phyloP scores from a whole-genome alignment of 2,113 vertebrate species.

The Melanocharis versteri region DNA sequence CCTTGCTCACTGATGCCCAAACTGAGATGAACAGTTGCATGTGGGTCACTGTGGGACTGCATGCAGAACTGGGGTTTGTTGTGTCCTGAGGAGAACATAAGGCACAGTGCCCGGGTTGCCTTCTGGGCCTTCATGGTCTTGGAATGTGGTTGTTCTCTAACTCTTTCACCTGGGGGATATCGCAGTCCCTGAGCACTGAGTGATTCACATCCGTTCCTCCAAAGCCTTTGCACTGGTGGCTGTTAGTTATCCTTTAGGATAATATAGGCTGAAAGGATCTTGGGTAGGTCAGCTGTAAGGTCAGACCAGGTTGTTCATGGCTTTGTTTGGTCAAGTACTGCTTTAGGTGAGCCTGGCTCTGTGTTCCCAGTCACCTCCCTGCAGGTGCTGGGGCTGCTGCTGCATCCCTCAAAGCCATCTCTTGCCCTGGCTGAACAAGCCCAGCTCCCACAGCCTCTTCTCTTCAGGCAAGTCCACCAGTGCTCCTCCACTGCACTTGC shows the following conservation, averaged over 20 bases:
- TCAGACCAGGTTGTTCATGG: background rate
- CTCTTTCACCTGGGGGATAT: background rate
- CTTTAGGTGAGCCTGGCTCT: background rate
- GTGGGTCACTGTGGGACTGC: background rate
- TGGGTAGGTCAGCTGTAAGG: background rate
- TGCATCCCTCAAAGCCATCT: background rate
- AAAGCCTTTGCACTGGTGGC: background rate
- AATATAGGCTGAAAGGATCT: background rate
- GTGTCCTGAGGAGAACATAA: background rate
- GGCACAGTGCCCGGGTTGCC: background rate
- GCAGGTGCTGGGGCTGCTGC: background rate
- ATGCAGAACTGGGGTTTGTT: background rate
- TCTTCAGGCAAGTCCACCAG: background rate
- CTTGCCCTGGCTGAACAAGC: background rate
- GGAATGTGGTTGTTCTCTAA: background rate
- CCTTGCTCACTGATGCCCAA: background rate
- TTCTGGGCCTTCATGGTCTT: background rate
- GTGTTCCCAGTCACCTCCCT: background rate
- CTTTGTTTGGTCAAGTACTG: background rate
- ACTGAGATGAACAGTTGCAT: background rate
- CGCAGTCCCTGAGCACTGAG: accelerated
- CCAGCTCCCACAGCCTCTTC: background rate
- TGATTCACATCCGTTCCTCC: background rate
- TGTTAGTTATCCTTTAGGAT: background rate
- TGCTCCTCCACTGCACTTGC: background rate